A percentile compares a stretch with the other conserved stretches of the same genome.
phyloP scores from a whole-genome alignment of 2,888 invertebrate species.

The Zaprionus bogoriensis region DNA sequence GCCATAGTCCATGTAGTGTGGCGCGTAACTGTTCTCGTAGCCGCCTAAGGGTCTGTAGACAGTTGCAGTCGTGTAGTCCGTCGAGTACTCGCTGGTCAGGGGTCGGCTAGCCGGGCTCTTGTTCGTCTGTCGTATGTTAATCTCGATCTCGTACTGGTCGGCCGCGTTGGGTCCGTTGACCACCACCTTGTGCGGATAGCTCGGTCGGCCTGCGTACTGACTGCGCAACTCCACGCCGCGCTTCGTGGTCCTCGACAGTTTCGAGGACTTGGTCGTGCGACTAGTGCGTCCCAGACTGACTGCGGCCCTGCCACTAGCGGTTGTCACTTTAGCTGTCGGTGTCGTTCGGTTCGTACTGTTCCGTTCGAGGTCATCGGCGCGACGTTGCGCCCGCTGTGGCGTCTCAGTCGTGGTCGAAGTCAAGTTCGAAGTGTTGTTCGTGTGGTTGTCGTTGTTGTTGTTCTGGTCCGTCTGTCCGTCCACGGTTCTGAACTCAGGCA shows the following conservation, averaged over 20 bases:
- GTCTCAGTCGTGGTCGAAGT: background rate
- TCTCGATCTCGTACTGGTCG: slow-evolving; percentile 82
- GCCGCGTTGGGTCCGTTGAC: slow-evolving; percentile 72
- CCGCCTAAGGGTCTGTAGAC: slow-evolving; percentile 65
- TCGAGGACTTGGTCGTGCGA: slow-evolving; percentile 43
- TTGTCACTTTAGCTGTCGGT: background rate
- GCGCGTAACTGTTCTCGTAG: slow-evolving; percentile 62
- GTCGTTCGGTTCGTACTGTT: slow-evolving; percentile 25
- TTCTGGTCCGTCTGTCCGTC: no score
- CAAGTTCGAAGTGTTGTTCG: background rate
- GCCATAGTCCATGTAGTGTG: slow-evolving; percentile 55
- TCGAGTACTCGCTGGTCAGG: no score
- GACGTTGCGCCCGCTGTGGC: background rate
- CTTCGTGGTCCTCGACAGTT: slow-evolving; percentile 51
- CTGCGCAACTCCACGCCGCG: slow-evolving; percentile 71
- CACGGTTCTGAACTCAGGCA: slow-evolving; percentile 10
- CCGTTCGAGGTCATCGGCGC: background rate
- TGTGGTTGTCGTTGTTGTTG: no score
- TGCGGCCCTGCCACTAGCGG: slow-evolving; percentile 6
- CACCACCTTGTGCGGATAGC: slow-evolving; percentile 78
- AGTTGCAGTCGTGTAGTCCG: slow-evolving; percentile 67
- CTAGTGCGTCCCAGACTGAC: slow-evolving; percentile 12
- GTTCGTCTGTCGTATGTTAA: slow-evolving; percentile 82
- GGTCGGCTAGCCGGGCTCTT: slow-evolving; percentile 59
- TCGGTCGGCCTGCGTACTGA: slow-evolving; percentile 70